These are phyloP conservation scores for Saccopteryx bilineata DNA, from an alignment of 2,113 vertebrate genomes.

Conservation along the genomic window DNA sequence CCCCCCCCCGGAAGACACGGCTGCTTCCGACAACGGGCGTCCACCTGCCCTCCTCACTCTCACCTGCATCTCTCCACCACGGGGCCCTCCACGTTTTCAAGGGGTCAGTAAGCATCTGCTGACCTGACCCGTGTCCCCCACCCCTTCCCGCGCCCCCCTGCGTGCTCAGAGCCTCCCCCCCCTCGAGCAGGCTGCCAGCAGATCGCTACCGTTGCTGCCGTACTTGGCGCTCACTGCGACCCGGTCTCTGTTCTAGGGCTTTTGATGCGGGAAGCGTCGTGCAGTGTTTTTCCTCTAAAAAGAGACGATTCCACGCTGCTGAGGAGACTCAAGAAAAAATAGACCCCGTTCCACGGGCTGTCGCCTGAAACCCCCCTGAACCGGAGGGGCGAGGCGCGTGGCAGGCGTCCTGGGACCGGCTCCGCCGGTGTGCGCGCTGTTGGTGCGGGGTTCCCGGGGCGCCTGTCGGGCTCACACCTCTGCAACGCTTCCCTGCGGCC, in stretches of 20 bases:
- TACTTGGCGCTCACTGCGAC: not conserved
- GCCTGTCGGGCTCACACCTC: not conserved
- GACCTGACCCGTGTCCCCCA: too few species aligned
- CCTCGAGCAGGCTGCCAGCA: not conserved
- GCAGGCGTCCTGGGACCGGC: too few species aligned
- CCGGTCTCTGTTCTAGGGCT: not conserved
- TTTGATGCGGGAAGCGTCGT: not conserved
- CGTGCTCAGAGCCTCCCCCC: not conserved
- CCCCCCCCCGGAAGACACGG: not conserved
- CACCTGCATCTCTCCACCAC: accelerated
- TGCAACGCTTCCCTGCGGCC: not conserved
- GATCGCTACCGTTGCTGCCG: not conserved
- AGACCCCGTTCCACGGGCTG: not conserved
- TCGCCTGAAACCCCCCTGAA: not conserved
- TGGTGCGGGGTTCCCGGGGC: conserved; percentile 25
- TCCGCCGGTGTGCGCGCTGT: too few species aligned
- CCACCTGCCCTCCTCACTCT: not conserved
- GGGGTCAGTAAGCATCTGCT: not conserved
- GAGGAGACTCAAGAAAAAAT: not conserved
- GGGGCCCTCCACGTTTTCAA: not conserved
- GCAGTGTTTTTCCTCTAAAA: not conserved
- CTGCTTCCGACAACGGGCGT: not conserved
- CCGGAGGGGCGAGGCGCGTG: not conserved
- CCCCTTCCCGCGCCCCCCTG: not conserved
- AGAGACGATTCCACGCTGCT: not conserved